phyloP scores from a whole-genome alignment of 2,888 invertebrate genomes.

The Drosophila lacicola region DNA sequence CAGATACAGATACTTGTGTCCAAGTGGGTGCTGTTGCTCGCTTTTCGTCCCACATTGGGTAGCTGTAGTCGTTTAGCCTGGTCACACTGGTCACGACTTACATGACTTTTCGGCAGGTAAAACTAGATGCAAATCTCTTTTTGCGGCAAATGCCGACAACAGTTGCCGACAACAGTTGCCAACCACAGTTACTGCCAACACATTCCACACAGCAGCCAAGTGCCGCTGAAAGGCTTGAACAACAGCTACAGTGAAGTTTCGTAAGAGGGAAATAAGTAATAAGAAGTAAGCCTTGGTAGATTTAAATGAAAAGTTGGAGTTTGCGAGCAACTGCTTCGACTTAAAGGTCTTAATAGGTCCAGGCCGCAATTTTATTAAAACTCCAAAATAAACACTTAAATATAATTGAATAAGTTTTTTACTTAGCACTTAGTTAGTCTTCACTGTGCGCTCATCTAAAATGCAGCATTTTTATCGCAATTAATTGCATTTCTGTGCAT shows the following conservation, averaged over 20 bases:
- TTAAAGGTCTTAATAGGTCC: no score
- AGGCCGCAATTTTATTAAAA: no score
- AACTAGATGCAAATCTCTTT: conserved; percentile 65
- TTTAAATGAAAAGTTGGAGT: no score
- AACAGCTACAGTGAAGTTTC: conserved; percentile 32
- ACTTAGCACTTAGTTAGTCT: conserved; percentile 1
- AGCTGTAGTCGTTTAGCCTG: conserved; percentile 10
- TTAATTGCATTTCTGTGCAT: conserved; percentile 55
- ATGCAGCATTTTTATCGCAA: conserved; percentile 41
- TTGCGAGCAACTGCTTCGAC: no score
- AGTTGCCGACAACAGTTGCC: no score
- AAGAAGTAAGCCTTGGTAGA: no score
- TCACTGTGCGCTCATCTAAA: conserved; percentile 20
- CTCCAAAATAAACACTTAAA: background rate
- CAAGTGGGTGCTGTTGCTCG: conserved; percentile 16
- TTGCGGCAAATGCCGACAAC: conserved; percentile 47
- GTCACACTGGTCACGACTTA: conserved; percentile 59
- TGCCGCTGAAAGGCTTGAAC: conserved; percentile 18
- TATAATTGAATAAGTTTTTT: background rate
- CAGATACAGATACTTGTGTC: conserved; percentile 1
- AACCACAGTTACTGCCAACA: conserved; percentile 12
- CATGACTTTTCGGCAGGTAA: conserved; percentile 67
- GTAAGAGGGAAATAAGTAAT: background rate
- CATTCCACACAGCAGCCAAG: conserved; percentile 24
- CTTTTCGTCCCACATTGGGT: conserved; percentile 42